Conservation (phyloP, 2,797 vertebrate species). For the Muraenolepis orangiensis region DNA sequence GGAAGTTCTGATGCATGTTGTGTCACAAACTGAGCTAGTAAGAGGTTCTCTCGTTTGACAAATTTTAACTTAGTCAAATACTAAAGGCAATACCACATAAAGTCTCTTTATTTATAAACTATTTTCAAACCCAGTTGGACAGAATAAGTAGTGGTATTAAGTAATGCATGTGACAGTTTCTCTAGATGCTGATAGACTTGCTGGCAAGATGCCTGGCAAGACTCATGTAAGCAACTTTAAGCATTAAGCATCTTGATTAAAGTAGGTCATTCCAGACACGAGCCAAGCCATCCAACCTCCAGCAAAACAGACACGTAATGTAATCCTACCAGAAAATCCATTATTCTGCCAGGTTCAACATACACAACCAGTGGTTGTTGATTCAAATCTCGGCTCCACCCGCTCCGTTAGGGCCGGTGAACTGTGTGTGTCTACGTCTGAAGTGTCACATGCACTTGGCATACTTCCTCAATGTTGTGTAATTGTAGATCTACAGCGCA, state of each 20-base stretch:
- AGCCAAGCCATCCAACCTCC: neutral
- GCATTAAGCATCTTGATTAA: neutral
- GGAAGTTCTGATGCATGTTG: neutral
- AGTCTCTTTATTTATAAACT: neutral
- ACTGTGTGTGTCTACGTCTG: neutral
- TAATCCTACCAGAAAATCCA: neutral
- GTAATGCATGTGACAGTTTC: neutral
- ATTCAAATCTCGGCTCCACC: neutral
- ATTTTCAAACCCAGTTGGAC: neutral
- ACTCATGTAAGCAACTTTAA: neutral
- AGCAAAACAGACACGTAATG: too few species aligned
- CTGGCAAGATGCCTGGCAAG: neutral
- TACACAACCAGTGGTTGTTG: neutral
- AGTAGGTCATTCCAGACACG: neutral
- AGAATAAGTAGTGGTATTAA: neutral
- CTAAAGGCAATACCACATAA: too few species aligned
- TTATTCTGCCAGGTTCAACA: neutral
- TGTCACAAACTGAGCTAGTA: too few species aligned
- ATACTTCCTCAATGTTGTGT: neutral
- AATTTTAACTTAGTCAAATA: too few species aligned
- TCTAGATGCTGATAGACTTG: neutral
- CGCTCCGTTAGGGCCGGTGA: too few species aligned
- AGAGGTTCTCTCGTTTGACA: too few species aligned
- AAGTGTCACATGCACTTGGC: neutral
- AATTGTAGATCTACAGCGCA: neutral